A percentile compares a stretch with the other conserved stretches of the same genome.
These are phyloP conservation scores for Meghimatium bilineatum DNA, from an alignment of 2,888 invertebrate genomes.

Conservation along the genomic window DNA sequence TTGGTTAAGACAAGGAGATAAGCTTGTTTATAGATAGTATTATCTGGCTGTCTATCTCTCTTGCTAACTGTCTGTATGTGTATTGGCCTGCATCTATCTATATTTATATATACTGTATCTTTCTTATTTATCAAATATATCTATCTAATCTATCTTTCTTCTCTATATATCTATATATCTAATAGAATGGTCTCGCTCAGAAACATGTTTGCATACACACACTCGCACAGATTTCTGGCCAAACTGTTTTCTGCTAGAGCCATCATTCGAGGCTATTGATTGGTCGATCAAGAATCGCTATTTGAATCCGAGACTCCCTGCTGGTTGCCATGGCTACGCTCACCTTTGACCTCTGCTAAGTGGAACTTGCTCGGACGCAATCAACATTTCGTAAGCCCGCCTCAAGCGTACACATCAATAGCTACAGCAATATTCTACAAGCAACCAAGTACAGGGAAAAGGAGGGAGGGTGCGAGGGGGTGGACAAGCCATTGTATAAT, in stretches of 20 bases:
- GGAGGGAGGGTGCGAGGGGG: background rate
- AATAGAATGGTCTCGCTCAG: no score
- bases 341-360: constrained; percentile 3
- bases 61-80: no score
- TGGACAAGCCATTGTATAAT: constrained; percentile 28
- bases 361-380: constrained; percentile 2
- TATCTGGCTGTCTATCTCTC: no score
- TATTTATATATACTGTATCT: no score
- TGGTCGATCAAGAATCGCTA: constrained; percentile 13
- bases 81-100: no score
- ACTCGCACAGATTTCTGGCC: background rate
- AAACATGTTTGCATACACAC: constrained; percentile 4
- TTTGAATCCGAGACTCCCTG: background rate
- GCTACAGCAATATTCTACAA: background rate
- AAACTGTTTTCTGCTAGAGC: background rate
- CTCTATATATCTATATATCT: no score
- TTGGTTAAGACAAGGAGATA: no score
- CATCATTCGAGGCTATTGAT: constrained; percentile 7
- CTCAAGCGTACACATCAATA: background rate
- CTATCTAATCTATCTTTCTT: no score
- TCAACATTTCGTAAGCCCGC: background rate
- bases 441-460: background rate
- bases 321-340: constrained; percentile 31
- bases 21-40: no score
- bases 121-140: no score